Conservation (phyloP, 1,140 invertebrate species). For the Ladona fulva region DNA sequence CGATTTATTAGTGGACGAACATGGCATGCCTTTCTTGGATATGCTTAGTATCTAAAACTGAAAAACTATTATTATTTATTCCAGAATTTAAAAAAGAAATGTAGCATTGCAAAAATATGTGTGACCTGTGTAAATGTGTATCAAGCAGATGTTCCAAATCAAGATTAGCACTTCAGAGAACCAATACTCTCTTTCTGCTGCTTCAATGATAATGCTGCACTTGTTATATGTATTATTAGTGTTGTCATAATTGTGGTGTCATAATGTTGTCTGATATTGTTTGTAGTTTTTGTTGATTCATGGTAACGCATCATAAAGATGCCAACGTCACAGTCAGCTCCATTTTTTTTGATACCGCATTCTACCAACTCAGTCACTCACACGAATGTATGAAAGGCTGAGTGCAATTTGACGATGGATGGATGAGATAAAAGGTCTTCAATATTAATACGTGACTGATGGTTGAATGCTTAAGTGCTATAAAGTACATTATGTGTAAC, state of each 20-base stretch:
- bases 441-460: no score
- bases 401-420: no score
- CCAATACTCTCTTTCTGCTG: background rate
- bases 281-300: background rate
- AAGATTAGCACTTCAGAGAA: background rate
- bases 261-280: background rate
- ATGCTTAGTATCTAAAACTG: background rate
- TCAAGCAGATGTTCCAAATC: background rate
- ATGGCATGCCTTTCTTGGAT: background rate
- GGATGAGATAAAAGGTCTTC: no score
- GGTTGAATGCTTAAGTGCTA: no score
- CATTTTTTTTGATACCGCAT: no score
- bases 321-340: no score
- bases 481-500: no score
- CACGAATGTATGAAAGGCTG: no score
- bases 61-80: background rate
- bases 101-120: background rate
- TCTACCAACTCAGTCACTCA: no score
- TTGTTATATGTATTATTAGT: background rate
- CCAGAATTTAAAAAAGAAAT: no score
- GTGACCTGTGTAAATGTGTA: background rate
- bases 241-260: constrained; percentile 5
- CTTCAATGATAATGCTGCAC: background rate
- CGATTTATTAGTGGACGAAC: background rate
- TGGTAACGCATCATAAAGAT: background rate